Evolutionary conservation across 2,888 invertebrate species (phyloP).

Genomic region (Apotomis capreana): DNA sequence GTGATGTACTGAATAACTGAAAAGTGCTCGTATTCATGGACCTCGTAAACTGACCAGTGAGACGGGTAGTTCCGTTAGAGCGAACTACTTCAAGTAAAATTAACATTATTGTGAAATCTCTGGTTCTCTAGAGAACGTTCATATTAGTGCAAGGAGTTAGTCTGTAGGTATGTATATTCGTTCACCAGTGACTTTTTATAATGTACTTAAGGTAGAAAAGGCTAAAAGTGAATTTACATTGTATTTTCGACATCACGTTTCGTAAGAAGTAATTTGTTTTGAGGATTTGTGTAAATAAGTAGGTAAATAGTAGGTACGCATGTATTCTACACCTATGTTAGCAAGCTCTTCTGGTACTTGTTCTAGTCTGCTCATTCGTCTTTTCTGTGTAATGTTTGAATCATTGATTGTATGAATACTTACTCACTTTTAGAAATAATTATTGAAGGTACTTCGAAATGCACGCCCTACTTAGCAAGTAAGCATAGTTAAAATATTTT

Average conservation of each 20-base stretch:
- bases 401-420: slow-evolving; percentile 27
- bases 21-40: slow-evolving; percentile 27
- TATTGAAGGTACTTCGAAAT: slow-evolving; percentile 25
- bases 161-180: slow-evolving; percentile 58
- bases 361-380: slow-evolving; percentile 39
- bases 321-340: slow-evolving; percentile 23
- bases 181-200: slow-evolving; percentile 51
- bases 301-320: not conserved
- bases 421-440: slow-evolving; percentile 33
- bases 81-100: slow-evolving; percentile 29
- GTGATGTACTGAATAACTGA: slow-evolving; percentile 21
- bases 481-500: slow-evolving; percentile 26
- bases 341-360: slow-evolving; percentile 34
- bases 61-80: slow-evolving; percentile 38
- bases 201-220: slow-evolving; percentile 46
- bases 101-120: slow-evolving; percentile 42
- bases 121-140: slow-evolving; percentile 48
- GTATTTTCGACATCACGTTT: slow-evolving; percentile 24
- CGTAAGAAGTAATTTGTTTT: slow-evolving; percentile 20
- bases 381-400: slow-evolving; percentile 36
- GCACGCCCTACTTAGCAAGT: slow-evolving; percentile 35
- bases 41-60: slow-evolving; percentile 46
- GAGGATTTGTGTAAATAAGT: slow-evolving; percentile 28
- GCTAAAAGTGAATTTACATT: slow-evolving; percentile 29
- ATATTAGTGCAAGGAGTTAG: slow-evolving; percentile 56